Base-by-base conservation (phyloP, 2,113 vertebrate genomes). In the Nerophis ophidion region DNA sequence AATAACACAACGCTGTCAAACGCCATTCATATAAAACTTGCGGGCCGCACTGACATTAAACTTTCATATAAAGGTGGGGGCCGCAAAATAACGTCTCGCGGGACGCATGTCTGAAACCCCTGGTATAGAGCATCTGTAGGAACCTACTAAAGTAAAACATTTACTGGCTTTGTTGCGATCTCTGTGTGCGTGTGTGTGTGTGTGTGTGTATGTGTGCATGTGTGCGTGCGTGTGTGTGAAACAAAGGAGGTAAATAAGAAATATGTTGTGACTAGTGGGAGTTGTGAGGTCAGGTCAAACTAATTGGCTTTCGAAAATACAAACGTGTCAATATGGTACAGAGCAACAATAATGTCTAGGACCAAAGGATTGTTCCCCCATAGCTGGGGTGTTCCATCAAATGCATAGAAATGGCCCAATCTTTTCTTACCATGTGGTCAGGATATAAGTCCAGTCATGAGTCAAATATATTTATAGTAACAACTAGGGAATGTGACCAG, bases 281-380 rank as follows among this genome's bases (percentile, higher is more conserved):
- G 35, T 17, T 56, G 36, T 17, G 36, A 42, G 53, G 36, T 56
- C 36, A 56, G 35, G 36, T 56, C 53, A 56, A 56, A 56, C 36
- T 56, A 56, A 56, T 56, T 56, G 53, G 53, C 53, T 56, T 56
- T 56, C 5, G 35, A 56, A 56, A 56, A 42, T 56, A 56, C 53
- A 38, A 56, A 56, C 53, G n/a, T 56, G 53, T 42, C 53, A 42
- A 56, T 55, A 36, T 17, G 53, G 53, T 16, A 36, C 53, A 55
- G 36, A 55, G 35, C 42, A 56, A 56, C 53, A 56, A 15, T 56
- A 56, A 56, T 56, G 36, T 17, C 1, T 15, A 40, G 15, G 8
- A 55, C 35, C 15, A 9, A 4, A 7, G 52, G 15, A 14, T 40
- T 5, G 2, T 16, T 6, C 15, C 35, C 8, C 53, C 35, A 36